Base-by-base conservation (phyloP, 2,888 invertebrate genomes). In the Miltochrista miniata region DNA sequence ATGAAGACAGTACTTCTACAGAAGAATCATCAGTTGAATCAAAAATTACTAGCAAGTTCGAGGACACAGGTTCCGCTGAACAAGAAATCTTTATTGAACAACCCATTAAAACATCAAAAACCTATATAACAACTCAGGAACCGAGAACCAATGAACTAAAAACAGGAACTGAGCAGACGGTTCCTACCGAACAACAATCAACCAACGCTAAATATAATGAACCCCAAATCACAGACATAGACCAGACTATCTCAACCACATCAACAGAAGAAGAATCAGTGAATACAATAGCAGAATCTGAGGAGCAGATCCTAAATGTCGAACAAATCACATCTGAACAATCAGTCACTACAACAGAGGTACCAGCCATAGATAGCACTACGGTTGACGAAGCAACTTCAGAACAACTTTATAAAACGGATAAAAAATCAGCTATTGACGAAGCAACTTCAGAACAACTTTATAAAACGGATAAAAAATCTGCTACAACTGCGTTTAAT, bases 311-410 rank as follows among this genome's bases (percentile, higher is more conserved):
- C 8, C 9, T 14, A 1, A 40, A n/a, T n/a, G n/a, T n/a, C n/a
- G n/a, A n/a, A n/a, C n/a, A n/a, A n/a, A n/a, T n/a, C n/a, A n/a
- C 33, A 44, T 30, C 31, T 33, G 33, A 45, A 9, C 35, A 44
- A 12, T 35, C 51, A 43, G 34, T 31, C n/a, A 14, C 31, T 7
- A 37, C 42, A n/a, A 45, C 33, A 11, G 24, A 46, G n/a, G 36
- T 45, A 38, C 14, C 15, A 29, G 34, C 41, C 13, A 31, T 46
- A 31, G 36, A 33, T 13, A 13, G 34, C 37, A n/a, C 7, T 35
- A 41, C 13, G 7, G 15, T 40, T 45, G 1, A 48, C 33, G 14
- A 38, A 33, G 12, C 46, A 14, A 36, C 30, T 29, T 14, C 12
- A 1, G 7, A 18, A 50, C 49, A 45, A 15, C 9, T 13, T 11